Conservation (phyloP, 2,888 invertebrate genomes). For the Saturnia japonica region DNA sequence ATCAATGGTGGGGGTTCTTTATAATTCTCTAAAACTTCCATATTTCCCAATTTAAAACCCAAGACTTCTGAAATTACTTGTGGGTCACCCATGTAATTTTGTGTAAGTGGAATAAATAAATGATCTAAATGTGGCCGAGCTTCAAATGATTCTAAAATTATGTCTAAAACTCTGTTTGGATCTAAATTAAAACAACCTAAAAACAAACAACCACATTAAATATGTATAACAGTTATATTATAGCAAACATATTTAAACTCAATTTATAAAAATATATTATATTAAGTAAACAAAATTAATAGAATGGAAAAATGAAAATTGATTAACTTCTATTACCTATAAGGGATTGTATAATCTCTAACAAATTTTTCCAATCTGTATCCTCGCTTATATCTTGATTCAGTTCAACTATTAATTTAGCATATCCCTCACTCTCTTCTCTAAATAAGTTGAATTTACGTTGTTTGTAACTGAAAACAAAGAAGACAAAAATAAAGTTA, state of each 20-base stretch:
- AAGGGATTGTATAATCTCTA: conserved; percentile 95
- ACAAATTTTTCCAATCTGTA: conserved; percentile 84
- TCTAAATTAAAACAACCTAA: conserved; percentile 99
- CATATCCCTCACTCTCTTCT: conserved; percentile 99
- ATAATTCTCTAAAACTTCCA: conserved; percentile 79
- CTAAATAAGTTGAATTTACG: conserved; percentile 99
- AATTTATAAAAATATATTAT: neutral
- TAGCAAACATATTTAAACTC: neutral
- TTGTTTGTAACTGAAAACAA: conserved; percentile 95
- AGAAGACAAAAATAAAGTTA: neutral
- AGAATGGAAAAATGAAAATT: conserved; percentile 2
- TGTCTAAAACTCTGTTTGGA: conserved; percentile 97
- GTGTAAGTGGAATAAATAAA: conserved; percentile 91
- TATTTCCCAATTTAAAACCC: conserved; percentile 94
- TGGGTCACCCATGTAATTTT: conserved; percentile 92
- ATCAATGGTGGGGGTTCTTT: conserved; percentile 92
- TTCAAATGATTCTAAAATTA: conserved; percentile 98
- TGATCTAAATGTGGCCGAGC: conserved; percentile 89
- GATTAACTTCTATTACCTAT: conserved; percentile 85
- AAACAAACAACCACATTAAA: conserved; percentile 38
- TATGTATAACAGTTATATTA: neutral
- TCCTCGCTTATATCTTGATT: conserved; percentile 89
- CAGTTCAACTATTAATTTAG: conserved; percentile 96
- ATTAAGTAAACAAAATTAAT: conserved; percentile 6
- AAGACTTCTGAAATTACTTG: conserved; percentile 94